Base-by-base conservation (phyloP, 2,888 invertebrate genomes). In the Syrphus vitripennis region DNA sequence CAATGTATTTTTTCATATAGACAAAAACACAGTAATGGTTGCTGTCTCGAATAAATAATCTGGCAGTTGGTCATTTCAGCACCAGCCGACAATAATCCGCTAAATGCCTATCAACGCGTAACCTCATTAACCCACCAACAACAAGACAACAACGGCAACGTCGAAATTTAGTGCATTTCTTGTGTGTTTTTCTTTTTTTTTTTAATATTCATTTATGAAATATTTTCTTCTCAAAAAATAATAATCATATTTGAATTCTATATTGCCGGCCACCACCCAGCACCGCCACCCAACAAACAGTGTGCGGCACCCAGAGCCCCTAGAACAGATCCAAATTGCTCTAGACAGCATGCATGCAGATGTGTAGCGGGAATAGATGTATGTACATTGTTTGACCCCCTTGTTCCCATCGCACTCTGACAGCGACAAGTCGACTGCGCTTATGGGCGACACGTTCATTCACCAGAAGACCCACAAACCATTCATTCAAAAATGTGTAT, bases 381-480 rank as follows among this genome's bases (percentile, higher is more conserved):
- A 19, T 31, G 31, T 31, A n/a, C 55, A 40, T 40, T 53, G 74
- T 55, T 24, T 53, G 61, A 10, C 40, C 59, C 53, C 80, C 75
- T 50, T 57, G 29, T 16, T 21, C n/a, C 45, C 21, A 48, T 34
- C 9, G 40, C n/a, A 37, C 9, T 40, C 48, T 19, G 61, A 40
- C 61, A 26, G n/a, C 34, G 21, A 14, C 31, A 53, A 67, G 29
- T 55, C 55, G 61, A 31, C 45, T 53, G 31, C n/a, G 26, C 50
- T 40, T 21, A 29, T 53, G n/a, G 37, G 34, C 57, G 50, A 55
- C 29, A 82, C 82, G 81, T 86, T 81, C 86, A 86, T 86, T 86
- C 86, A 86, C 81, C 81, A 86, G 77, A 82, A 81, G 86, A 67
- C 86, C 86, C 77, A 86, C 72, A 86, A 77, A 77, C 80, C 77